phyloP scores from a whole-genome alignment of 2,888 invertebrate species.

The Andrena dorsata region DNA sequence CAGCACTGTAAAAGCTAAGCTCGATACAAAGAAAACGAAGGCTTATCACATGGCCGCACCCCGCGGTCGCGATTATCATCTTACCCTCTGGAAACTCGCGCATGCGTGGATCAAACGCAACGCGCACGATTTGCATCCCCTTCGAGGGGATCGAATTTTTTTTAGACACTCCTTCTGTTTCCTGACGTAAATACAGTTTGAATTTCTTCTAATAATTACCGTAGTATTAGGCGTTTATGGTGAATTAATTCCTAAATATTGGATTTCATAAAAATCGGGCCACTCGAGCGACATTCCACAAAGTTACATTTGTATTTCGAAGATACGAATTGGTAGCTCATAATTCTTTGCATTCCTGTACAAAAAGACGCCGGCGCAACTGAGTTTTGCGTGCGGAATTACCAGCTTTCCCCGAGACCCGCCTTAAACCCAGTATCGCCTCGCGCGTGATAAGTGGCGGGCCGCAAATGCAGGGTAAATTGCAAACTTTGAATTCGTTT shows the following conservation, averaged over 20 bases:
- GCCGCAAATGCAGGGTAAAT: conserved; percentile 2
- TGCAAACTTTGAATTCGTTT: neutral
- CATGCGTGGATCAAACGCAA: conserved; percentile 1
- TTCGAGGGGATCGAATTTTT: conserved; percentile 2
- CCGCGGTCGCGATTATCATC: conserved; percentile 42
- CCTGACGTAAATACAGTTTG: neutral
- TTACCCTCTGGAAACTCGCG: conserved; percentile 5
- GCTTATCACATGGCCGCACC: conserved; percentile 38
- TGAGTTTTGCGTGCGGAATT: conserved; percentile 34
- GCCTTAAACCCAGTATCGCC: neutral
- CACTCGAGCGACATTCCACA: neutral
- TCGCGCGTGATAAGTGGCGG: neutral
- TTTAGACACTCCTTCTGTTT: neutral
- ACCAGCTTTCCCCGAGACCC: neutral
- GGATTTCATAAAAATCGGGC: conserved; percentile 14
- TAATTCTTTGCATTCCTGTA: neutral
- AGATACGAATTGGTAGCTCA: neutral
- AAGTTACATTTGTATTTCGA: conserved; percentile 17
- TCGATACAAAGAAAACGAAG: conserved; percentile 17
- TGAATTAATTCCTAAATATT: neutral
- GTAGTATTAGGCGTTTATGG: neutral
- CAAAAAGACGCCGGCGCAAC: neutral
- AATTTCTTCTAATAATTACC: neutral
- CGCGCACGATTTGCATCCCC: conserved; percentile 4
- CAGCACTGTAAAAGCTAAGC: conserved; percentile 23